Percentiles rank a stretch among this genome's conserved stretches.
Conservation (phyloP, 2,113 vertebrate species). For the Carollia perspicillata region DNA sequence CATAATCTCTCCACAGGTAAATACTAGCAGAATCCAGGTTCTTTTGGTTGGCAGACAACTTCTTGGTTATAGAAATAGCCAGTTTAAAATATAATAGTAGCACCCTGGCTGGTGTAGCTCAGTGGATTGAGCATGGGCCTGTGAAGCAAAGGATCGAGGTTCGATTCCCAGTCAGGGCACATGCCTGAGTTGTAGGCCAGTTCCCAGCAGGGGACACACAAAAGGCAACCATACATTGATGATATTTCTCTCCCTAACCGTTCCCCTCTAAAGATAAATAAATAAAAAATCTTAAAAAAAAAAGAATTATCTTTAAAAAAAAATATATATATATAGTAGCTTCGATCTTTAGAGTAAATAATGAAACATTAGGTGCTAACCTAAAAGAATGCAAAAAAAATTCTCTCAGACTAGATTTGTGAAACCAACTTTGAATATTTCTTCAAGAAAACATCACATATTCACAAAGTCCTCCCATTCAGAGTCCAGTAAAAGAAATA, state of each 20-base stretch:
- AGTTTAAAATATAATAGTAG: background rate
- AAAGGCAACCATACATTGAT: too few relatives aligned
- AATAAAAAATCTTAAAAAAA: too few relatives aligned
- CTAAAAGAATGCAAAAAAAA: background rate
- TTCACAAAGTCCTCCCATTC: background rate
- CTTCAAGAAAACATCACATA: background rate
- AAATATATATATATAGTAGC: background rate
- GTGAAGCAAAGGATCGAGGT: too few relatives aligned
- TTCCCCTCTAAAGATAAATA: too few relatives aligned
- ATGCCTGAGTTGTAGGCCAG: too few relatives aligned
- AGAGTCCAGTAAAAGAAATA: background rate
- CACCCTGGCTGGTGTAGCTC: too few relatives aligned
- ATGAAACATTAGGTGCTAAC: background rate
- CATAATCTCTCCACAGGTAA: background rate
- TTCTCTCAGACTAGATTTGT: background rate
- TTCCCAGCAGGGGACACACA: too few relatives aligned
- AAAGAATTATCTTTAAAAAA: too few relatives aligned
- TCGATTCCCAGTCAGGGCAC: too few relatives aligned
- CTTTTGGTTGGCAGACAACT: background rate
- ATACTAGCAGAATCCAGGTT: background rate
- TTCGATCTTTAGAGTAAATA: conserved; percentile 2
- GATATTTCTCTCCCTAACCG: too few relatives aligned
- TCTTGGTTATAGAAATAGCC: background rate
- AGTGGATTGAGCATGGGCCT: too few relatives aligned
- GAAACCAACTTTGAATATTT: background rate